These are phyloP conservation scores for Phycodurus eques DNA, from an alignment of 2,113 vertebrate species.

Conservation along the genomic window DNA sequence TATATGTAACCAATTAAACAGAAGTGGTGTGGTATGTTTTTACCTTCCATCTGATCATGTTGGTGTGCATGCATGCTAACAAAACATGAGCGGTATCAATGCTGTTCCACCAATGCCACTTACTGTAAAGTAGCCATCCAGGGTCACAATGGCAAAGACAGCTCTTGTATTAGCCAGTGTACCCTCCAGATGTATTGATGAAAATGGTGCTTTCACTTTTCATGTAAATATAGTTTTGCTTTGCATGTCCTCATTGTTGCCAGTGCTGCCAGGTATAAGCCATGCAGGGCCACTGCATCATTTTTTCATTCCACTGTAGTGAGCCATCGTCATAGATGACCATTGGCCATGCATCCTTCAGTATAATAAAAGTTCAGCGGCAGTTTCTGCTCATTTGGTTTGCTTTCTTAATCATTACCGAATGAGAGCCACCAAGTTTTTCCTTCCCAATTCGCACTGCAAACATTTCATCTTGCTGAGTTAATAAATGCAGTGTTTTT, in stretches of 20 bases:
- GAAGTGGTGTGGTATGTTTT: neutral
- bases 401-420: neutral
- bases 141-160: neutral
- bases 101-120: too few relatives aligned
- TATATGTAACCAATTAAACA: neutral
- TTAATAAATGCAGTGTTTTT: constrained; percentile 10
- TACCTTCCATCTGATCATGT: neutral
- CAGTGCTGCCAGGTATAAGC: too few relatives aligned
- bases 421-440: neutral
- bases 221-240: too few relatives aligned
- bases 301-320: too few relatives aligned
- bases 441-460: neutral
- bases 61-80: neutral
- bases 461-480: neutral
- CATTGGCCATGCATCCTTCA: neutral
- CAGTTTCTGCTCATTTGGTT: neutral
- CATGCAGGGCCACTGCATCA: too few relatives aligned
- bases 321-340: neutral
- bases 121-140: neutral
- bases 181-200: neutral
- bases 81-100: neutral
- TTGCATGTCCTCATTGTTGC: too few relatives aligned
- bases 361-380: neutral
- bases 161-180: neutral
- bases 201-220: too few relatives aligned